Base-by-base conservation (phyloP, 92 coral and sea anemone species). In the Actinernus sp. region DNA sequence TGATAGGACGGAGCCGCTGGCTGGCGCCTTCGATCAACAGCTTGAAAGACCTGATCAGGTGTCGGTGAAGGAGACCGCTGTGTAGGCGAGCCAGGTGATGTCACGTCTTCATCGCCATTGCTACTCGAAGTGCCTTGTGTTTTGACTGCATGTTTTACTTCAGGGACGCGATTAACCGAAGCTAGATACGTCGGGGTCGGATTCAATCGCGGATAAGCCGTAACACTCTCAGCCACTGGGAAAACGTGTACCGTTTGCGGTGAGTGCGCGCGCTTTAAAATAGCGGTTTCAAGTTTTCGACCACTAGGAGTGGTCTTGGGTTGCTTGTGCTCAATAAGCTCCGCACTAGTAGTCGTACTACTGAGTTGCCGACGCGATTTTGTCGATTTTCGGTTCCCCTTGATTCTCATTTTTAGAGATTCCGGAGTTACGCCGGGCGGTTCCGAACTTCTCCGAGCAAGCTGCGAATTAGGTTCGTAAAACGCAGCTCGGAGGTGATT, bases 1-100 rank as follows among this genome's bases (percentile, higher is more conserved):
- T 88, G 92, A 66, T 95, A 95, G 10, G 99, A 95, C 26, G 99
- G 99, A 0, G 99, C 99, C 1, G 99, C 99, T 2, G 99, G 99
- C 65, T 91, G 96, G 28, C 97, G 79, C 67, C 99, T 82, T 59
- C 97, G 93, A 80, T 95, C 99, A 22, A 89, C 96, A 2, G 88
- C 95, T 64, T 86, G 88, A 56, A 91, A 81, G 37, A 95, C 99
- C 74, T 92, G 99, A 78, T 91, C 97, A 20, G 99, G 95, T 21
- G 77, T 84, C 20, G 92, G 80, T 16, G 99, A 85, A 30, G 99
- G 93, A 33, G 83, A 83, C 14, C 97, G 92, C 34, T 76, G 56
- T 7, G 60, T 62, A 20, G 68, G 61, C n/a, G 70, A 63, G 2
- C 23, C 70, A 51, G 89, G 85, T 22, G 89, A 70, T 25, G 71